Evolutionary conservation across 2,888 invertebrate species (phyloP).

Genomic region (Epinotia ramella): DNA sequence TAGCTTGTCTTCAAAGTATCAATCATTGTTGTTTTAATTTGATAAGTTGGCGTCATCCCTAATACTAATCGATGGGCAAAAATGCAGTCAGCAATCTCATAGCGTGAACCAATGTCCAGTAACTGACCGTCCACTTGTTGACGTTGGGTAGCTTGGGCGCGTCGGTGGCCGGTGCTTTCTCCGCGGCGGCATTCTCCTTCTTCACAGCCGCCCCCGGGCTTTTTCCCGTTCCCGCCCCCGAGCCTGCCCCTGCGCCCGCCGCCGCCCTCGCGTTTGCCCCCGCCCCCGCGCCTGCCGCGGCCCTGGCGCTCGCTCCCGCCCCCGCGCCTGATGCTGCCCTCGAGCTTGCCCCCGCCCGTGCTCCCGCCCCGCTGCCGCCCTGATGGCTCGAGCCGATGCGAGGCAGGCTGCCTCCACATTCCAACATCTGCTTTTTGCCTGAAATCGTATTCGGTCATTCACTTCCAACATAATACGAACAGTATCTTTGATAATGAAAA

Average conservation of each 20-base stretch:
- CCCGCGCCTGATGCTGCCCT: background rate
- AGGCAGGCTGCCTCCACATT: constrained; percentile 58
- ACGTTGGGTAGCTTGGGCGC: constrained; percentile 65
- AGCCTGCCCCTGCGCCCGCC: background rate
- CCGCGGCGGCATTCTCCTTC: constrained; percentile 49
- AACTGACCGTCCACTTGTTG: constrained; percentile 72
- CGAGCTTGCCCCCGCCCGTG: constrained; percentile 38
- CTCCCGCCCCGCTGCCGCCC: constrained; percentile 57
- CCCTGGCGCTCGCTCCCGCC: constrained; percentile 42
- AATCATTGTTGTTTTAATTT: too few species aligned
- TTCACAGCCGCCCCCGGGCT: constrained; percentile 48
- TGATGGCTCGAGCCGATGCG: constrained; percentile 82
- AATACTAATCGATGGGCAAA: too few species aligned
- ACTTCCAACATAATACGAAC: background rate
- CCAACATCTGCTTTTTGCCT: constrained; percentile 84
- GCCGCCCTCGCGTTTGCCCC: constrained; percentile 49
- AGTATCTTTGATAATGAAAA: background rate
- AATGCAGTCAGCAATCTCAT: too few species aligned
- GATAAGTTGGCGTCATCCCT: too few species aligned
- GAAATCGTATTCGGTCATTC: constrained; percentile 19
- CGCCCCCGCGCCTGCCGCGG: constrained; percentile 55
- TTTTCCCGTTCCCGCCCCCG: constrained; percentile 32
- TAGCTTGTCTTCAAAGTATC: too few species aligned
- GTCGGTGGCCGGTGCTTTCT: constrained; percentile 47
- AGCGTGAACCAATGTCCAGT: background rate